phyloP scores from a whole-genome alignment of 2,888 invertebrate genomes.

The Parnassius glacialis region DNA sequence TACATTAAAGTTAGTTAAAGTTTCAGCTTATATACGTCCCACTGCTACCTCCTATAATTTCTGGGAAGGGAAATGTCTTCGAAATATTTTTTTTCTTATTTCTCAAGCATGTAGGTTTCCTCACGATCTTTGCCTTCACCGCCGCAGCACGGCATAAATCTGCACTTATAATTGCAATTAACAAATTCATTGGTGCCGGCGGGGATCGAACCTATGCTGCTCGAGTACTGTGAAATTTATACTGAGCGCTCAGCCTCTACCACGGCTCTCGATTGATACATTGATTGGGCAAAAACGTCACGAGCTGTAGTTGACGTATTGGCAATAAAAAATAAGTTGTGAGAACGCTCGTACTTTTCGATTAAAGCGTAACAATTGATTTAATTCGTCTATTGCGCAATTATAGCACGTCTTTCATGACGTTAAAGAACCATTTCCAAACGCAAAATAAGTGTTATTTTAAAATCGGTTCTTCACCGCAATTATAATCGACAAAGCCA shows the following conservation, averaged over 20 bases:
- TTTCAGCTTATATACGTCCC: no score
- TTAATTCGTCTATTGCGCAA: conserved; percentile 2
- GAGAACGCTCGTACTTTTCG: not conserved
- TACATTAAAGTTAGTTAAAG: no score
- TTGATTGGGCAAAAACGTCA: not conserved
- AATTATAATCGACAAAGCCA: not conserved
- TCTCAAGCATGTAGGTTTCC: no score
- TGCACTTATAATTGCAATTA: no score
- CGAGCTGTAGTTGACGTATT: not conserved
- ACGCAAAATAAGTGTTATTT: conserved; percentile 2
- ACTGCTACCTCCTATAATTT: no score
- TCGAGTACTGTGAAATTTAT: no score
- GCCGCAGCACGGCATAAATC: no score
- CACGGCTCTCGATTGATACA: not conserved
- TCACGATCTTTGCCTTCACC: no score
- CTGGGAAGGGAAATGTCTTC: no score
- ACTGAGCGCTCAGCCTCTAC: no score
- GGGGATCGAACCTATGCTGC: no score
- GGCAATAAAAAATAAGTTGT: conserved; percentile 6
- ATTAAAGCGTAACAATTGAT: conserved; percentile 3
- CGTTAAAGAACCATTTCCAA: conserved; percentile 14
- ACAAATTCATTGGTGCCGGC: no score
- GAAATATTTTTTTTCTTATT: not conserved
- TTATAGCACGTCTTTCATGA: conserved; percentile 6
- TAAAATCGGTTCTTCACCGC: conserved; percentile 9